Base-by-base conservation (phyloP, 1,140 invertebrate genomes). In the Bombus cullumanus region DNA sequence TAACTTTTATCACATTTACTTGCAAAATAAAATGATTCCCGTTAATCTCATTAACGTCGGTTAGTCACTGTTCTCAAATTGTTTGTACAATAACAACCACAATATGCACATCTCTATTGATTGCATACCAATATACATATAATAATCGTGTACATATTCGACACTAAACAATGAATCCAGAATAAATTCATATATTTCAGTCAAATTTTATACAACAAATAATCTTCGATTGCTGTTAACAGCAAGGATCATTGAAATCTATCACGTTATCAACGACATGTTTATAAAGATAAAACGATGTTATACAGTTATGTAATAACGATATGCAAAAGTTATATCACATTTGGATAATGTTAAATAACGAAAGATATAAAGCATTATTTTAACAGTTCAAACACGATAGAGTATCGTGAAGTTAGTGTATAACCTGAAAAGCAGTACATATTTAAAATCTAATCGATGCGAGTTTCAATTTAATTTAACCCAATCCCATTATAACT, bases 291-390 rank as follows among this genome's bases (percentile, higher is more conserved):
- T 83, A 78, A 73, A 76, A 64, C 3, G 8, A 28, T 66, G 3
- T 37, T 57, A 53, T 22, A 80, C 9, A 71, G 13, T 84, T 84
- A 79, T 47, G 13, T 79, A 84, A 84, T 8, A 69, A 15, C 8
- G 66, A n/a, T 34, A 8, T n/a, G 9, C 25, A 47, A 64, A 72
- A 25, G 34, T 4, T 10, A 9, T 28, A 12, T 6, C 22, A n/a
- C 57, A 47, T 15, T 37, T 34, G 22, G 3, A 4, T n/a, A n/a
- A 47, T 9, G 31, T 31, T 37, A 3, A 37, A 53, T 13, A 71
- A 34, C 18, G 22, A 41, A n/a, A 37, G 37, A 1, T 37, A 10
- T 37, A 25, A 13, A 28, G 13, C 9, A n/a, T 41, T 25, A 62
- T 25, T 47, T 25, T 41, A 66, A 31, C 47, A 66, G 25, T 66